Evolutionary conservation across 2,888 invertebrate genomes (phyloP).

Genomic region (Coecobrya sp.): DNA sequence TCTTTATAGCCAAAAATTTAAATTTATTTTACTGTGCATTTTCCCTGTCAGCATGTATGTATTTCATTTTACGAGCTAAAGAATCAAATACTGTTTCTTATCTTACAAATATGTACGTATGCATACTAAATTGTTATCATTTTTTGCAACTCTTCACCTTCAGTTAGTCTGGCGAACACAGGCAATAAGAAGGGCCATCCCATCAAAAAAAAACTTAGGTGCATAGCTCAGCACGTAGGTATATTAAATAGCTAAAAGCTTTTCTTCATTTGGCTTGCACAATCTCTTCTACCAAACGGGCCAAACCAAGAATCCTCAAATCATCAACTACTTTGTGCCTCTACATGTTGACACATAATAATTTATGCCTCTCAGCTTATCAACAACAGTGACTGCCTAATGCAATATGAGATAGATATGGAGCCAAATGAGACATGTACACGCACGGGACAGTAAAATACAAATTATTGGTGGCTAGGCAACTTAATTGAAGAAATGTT

Average conservation of each 20-base stretch:
- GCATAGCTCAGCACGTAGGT: neutral
- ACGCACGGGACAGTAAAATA: conserved; percentile 9
- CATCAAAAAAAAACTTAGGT: neutral
- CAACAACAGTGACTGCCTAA: conserved; percentile 41
- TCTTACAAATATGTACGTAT: neutral
- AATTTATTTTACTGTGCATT: neutral
- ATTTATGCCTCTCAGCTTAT: conserved; percentile 72
- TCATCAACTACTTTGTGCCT: conserved; percentile 49
- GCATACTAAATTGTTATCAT: neutral
- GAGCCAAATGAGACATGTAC: conserved; percentile 37
- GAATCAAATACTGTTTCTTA: neutral
- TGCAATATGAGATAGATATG: conserved; percentile 5
- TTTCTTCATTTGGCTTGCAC: conserved; percentile 29
- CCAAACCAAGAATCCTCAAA: conserved; percentile 30
- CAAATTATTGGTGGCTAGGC: conserved; percentile 9
- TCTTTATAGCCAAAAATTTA: neutral
- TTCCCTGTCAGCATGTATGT: neutral
- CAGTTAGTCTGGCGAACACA: neutral
- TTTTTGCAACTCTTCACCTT: conserved; percentile 39
- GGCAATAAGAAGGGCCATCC: neutral
- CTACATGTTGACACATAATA: conserved; percentile 73
- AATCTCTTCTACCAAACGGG: neutral
- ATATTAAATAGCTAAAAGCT: neutral
- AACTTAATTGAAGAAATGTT: neutral
- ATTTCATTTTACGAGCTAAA: neutral